phyloP scores from a whole-genome alignment of 2,113 vertebrate species.

The Cottus gobio region DNA sequence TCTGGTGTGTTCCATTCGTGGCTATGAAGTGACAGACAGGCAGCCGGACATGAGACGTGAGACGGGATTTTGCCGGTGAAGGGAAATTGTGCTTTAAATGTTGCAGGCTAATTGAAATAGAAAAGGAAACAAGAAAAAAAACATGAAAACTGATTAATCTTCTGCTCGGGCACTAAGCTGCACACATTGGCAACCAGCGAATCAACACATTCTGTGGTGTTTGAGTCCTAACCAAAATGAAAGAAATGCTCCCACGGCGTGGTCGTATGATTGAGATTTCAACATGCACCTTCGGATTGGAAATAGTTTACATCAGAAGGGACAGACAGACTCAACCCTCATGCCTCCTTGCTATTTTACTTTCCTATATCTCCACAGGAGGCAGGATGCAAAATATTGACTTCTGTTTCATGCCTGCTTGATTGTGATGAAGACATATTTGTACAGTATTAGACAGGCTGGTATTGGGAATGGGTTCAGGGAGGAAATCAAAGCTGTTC shows the following conservation, averaged over 20 bases:
- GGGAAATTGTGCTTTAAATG: constrained; percentile 59
- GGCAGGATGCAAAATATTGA: constrained; percentile 50
- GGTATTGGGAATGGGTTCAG: constrained; percentile 31
- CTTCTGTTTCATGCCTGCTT: constrained; percentile 58
- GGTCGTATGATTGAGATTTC: constrained; percentile 13
- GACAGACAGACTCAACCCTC: constrained; percentile 19
- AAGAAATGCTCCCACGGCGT: neutral
- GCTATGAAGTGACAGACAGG: constrained; percentile 54
- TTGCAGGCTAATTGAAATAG: constrained; percentile 30
- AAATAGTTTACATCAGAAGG: constrained; percentile 1
- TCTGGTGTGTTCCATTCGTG: constrained; percentile 35
- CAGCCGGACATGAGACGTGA: constrained; percentile 35
- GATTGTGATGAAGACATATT: constrained; percentile 66
- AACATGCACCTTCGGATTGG: neutral
- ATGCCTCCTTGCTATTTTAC: constrained; percentile 18
- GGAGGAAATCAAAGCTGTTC: constrained; percentile 58
- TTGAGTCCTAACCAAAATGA: constrained; percentile 19
- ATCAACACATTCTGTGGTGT: constrained; percentile 32
- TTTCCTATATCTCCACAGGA: constrained; percentile 37
- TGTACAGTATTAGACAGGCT: constrained; percentile 43
- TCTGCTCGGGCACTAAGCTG: constrained; percentile 16
- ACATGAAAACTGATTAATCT: constrained; percentile 34
- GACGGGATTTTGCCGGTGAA: constrained; percentile 39
- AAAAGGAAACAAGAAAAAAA: constrained; percentile 10
- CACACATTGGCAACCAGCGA: constrained; percentile 2